phyloP scores from a whole-genome alignment of 2,797 vertebrate genomes.

The Mus caroli region DNA sequence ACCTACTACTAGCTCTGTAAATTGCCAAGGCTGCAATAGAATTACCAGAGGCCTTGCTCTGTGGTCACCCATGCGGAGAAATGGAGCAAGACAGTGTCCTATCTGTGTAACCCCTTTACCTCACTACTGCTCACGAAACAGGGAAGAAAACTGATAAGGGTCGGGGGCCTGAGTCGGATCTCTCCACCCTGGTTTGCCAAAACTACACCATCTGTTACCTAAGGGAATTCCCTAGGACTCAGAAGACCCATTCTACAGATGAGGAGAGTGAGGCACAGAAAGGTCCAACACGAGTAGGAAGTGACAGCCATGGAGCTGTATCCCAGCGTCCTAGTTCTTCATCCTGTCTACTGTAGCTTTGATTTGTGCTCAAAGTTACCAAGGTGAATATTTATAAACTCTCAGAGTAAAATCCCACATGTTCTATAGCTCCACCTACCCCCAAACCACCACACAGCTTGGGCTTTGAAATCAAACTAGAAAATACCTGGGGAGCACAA shows the following conservation, averaged over 20 bases:
- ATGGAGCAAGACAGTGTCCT: no score
- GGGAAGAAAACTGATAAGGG: background rate
- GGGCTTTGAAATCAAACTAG: background rate
- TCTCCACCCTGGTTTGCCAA: background rate
- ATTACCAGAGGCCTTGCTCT: background rate
- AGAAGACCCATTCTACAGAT: background rate
- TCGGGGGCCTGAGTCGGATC: background rate
- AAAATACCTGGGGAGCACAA: background rate
- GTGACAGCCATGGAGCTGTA: background rate
- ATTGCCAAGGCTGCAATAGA: background rate
- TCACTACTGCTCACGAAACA: rapidly evolving
- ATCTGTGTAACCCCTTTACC: background rate
- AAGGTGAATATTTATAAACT: background rate
- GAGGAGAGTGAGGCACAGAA: background rate
- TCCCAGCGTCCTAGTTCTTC: background rate
- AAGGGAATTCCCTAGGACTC: background rate
- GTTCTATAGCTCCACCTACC: background rate
- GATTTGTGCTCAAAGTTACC: background rate
- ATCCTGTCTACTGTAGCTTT: background rate
- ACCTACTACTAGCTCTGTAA: background rate
- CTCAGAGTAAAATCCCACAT: background rate
- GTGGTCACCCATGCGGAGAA: background rate
- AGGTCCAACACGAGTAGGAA: background rate
- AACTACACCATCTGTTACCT: background rate
- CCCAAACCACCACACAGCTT: background rate